Conservation (phyloP, 1,140 invertebrate genomes). For the Drosophila murphyi region DNA sequence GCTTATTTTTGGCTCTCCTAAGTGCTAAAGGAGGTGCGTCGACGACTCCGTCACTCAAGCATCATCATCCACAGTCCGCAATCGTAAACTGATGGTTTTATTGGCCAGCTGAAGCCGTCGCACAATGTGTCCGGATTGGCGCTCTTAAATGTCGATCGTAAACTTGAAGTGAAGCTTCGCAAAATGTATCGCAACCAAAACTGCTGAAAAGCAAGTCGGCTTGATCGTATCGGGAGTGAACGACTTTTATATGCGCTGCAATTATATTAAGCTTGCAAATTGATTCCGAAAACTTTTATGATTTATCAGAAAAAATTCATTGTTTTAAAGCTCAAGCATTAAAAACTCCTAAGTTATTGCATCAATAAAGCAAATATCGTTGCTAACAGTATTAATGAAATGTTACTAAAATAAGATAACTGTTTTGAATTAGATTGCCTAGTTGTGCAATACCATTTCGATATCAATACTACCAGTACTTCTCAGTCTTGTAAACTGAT, state of each 20-base stretch:
- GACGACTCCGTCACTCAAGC: conserved; percentile 58
- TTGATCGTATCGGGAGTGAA: conserved; percentile 3
- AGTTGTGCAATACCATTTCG: background rate
- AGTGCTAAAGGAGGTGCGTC: conserved; percentile 52
- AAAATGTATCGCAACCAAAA: conserved; percentile 5
- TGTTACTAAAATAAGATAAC: no score
- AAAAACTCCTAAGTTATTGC: no score
- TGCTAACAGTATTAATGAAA: no score
- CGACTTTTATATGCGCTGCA: conserved; percentile 7
- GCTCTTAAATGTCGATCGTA: conserved; percentile 56
- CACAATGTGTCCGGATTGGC: conserved; percentile 50
- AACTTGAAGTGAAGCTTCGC: conserved; percentile 46
- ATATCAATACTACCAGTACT: no score
- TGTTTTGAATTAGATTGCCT: no score
- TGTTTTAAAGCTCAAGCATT: no score
- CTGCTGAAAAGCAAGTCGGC: conserved; percentile 15
- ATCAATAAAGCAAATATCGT: no score
- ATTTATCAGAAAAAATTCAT: no score
- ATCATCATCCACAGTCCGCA: conserved; percentile 39
- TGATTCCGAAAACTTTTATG: background rate
- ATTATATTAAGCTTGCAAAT: no score
- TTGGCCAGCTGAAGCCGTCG: conserved; percentile 37
- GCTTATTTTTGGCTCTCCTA: conserved; percentile 75
- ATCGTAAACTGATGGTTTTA: conserved; percentile 71
- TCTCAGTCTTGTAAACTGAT: background rate